Conservation (phyloP, 2,888 invertebrate species). For the Cryptops parisi region DNA sequence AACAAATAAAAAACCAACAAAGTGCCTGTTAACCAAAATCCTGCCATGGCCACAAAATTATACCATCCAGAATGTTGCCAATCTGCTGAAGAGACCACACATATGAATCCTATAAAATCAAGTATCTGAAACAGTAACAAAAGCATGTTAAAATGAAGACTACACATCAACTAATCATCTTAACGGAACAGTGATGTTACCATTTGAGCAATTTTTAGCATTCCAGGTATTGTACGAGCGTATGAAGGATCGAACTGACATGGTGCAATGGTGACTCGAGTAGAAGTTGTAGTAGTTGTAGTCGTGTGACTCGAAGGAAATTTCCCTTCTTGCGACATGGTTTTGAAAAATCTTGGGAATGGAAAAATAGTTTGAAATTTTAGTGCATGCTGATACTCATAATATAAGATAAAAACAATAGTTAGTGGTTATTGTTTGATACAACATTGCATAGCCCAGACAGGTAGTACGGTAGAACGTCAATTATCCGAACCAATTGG, state of each 20-base stretch:
- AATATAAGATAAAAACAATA: too few relatives aligned
- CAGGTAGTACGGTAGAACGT: too few relatives aligned
- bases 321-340: conserved; percentile 3
- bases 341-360: too few relatives aligned
- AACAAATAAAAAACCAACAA: conserved; percentile 65
- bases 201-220: conserved; percentile 57
- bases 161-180: conserved; percentile 1
- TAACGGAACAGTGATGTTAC: conserved; percentile 32
- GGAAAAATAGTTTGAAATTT: too few relatives aligned
- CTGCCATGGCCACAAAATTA: conserved; percentile 63
- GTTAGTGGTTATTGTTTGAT: too few relatives aligned
- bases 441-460: too few relatives aligned
- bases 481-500: too few relatives aligned
- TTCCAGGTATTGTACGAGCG: conserved; percentile 53
- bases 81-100: conserved; percentile 48
- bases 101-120: conserved; percentile 56
- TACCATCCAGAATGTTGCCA: conserved; percentile 50
- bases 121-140: conserved; percentile 24
- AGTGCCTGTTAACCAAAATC: conserved; percentile 70
- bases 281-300: conserved; percentile 51
- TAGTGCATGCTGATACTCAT: too few relatives aligned
- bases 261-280: conserved; percentile 37
- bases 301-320: conserved; percentile 62
- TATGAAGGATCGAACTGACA: conserved; percentile 59
- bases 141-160: neutral